phyloP scores from a whole-genome alignment of 1,140 invertebrate genomes.

The Goniozus legneri region DNA sequence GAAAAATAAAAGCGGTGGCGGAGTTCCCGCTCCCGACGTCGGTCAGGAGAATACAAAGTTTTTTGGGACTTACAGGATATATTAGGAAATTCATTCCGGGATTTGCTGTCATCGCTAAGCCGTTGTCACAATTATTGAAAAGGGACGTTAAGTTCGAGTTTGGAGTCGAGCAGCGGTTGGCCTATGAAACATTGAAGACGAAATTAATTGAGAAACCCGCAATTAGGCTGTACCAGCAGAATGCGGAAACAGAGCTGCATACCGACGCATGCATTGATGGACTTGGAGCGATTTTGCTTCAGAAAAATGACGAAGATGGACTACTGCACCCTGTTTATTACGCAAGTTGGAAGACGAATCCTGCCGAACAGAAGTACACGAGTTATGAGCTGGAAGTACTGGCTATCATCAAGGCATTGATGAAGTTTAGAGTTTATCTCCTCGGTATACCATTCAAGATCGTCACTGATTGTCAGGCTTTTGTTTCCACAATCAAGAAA shows the following conservation, averaged over 20 bases:
- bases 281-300: constrained; percentile 28
- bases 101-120: constrained; percentile 33
- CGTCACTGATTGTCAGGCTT: neutral
- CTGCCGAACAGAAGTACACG: constrained; percentile 9
- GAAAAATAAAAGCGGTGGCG: neutral
- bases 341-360: constrained; percentile 20
- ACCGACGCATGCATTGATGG: constrained; percentile 28
- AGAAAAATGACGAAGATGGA: constrained; percentile 9
- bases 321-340: constrained; percentile 27
- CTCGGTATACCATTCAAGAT: constrained; percentile 20
- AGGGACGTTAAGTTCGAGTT: constrained; percentile 20
- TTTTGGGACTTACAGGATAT: constrained; percentile 36
- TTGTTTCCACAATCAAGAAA: neutral
- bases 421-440: constrained; percentile 20
- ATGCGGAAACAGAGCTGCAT: constrained; percentile 12
- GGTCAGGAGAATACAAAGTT: constrained; percentile 32
- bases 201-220: constrained; percentile 8
- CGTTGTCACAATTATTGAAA: constrained; percentile 32
- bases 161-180: neutral
- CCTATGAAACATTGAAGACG: neutral
- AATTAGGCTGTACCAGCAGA: constrained; percentile 22
- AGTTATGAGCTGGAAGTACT: constrained; percentile 25
- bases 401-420: constrained; percentile 21
- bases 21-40: constrained; percentile 19
- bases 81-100: constrained; percentile 36